A percentile compares a stretch with the other conserved stretches of the same genome.
phyloP scores from a whole-genome alignment of 37 sponge, comb jelly and placozoan genomes.

The Chondrilla cf. caribensis region DNA sequence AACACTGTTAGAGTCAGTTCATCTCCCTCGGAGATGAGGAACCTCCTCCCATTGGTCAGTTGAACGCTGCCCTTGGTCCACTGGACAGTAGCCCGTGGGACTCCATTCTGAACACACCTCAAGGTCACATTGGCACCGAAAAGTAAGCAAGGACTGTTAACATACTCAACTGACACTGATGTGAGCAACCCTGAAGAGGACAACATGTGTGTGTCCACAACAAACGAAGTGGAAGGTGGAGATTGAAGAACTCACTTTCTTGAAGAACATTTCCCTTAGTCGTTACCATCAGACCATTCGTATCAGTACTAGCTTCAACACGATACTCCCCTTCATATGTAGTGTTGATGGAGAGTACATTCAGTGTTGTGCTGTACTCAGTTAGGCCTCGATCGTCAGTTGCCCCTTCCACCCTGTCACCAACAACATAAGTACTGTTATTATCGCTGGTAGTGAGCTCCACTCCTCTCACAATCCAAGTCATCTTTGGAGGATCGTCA shows the following conservation, averaged over 20 bases:
- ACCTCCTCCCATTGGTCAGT: neutral
- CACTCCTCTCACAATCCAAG: slow-evolving; percentile 8
- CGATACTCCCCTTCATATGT: slow-evolving; percentile 7
- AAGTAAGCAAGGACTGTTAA: slow-evolving; percentile 5
- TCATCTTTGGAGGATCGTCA: slow-evolving; percentile 28
- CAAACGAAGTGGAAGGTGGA: neutral
- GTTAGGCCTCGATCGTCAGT: neutral
- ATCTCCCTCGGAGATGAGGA: neutral
- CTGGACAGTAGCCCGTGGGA: slow-evolving; percentile 21
- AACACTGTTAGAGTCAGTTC: neutral
- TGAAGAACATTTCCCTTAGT: slow-evolving; percentile 15
- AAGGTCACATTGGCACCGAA: neutral
- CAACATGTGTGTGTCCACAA: neutral
- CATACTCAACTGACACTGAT: neutral
- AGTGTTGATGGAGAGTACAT: neutral
- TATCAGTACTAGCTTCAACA: neutral
- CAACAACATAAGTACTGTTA: slow-evolving; percentile 1
- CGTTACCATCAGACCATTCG: no score
- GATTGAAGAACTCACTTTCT: slow-evolving; percentile 25
- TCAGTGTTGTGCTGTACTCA: slow-evolving; percentile 4
- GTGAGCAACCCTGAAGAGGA: neutral
- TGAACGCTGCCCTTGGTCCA: neutral
- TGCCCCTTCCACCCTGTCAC: neutral
- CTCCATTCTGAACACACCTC: slow-evolving; percentile 33
- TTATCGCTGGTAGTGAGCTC: neutral